Evolutionary conservation across 2,113 vertebrate species (phyloP).

Genomic region (Probosciger aterrimus): DNA sequence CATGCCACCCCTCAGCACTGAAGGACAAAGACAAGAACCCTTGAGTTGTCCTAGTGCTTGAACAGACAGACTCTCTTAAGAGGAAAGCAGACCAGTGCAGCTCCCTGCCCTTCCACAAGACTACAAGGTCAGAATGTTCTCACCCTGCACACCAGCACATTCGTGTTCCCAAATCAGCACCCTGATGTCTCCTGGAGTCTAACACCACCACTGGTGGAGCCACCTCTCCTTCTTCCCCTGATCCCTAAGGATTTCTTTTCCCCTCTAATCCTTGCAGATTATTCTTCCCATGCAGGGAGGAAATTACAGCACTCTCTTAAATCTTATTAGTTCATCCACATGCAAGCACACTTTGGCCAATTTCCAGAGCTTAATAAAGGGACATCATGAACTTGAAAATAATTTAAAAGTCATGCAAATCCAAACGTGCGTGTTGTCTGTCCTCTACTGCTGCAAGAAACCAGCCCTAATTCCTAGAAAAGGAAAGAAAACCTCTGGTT

Average conservation of each 20-base stretch:
- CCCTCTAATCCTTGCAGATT: neutral
- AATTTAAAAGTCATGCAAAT: neutral
- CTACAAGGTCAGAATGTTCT: neutral
- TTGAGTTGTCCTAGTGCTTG: neutral
- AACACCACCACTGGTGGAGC: neutral
- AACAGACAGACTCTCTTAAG: neutral
- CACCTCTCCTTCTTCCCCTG: neutral
- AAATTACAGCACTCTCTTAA: constrained; percentile 30
- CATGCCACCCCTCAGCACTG: neutral
- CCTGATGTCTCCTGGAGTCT: neutral
- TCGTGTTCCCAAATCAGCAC: neutral
- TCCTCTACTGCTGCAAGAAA: neutral
- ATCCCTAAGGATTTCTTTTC: neutral
- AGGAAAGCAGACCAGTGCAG: neutral
- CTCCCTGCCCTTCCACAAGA: neutral
- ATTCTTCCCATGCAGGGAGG: neutral
- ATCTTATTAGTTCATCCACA: constrained; percentile 23
- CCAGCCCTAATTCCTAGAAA: neutral
- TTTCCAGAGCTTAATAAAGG: constrained; percentile 29
- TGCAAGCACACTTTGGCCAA: neutral
- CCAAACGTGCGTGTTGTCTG: neutral
- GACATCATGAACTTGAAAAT: neutral
- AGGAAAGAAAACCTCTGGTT: neutral
- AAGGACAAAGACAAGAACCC: neutral
- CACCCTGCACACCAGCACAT: neutral